Base-by-base conservation (phyloP, 2,888 invertebrate species). In the Metellina segmentata region DNA sequence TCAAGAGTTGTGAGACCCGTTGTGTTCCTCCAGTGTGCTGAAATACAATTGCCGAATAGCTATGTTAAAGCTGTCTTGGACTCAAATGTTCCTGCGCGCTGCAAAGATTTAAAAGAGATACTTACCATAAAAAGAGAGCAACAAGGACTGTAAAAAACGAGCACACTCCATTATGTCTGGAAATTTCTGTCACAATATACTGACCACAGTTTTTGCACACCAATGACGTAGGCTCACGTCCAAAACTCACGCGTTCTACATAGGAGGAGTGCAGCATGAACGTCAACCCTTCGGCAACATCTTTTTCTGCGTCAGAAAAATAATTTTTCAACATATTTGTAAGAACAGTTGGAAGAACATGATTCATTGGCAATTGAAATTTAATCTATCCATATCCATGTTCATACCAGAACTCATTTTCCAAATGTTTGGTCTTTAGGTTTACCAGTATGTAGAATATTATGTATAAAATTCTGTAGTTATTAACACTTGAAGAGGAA, bases 121-220 rank as follows among this genome's bases (percentile, higher is more conserved):
- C 88, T 85, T 81, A 91, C 91, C 91, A 91, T 11, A 89, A 69
- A 52, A 91, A 91, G 6, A 91, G 85, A 5, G 88, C 52, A 13
- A 91, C 88, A 48, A 91, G 72, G 5, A 88, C 88, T 6, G 91
- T 85, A 52, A 91, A 89, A 34, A 85, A 91, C 1, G 91, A 52
- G n/a, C 91, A 91, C 2, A 89, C 91, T 19, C 91, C 91, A 79
- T 91, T 91, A 16, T 91, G 91, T 11, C 88, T 19, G 48, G 91
- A 88, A 8, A 85, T 88, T 85, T 91, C 91, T 9, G 91, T 91
- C 7, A 88, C 83, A 19, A 91, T 70, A 20, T 74, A 81, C 19
- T 88, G 83, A 0, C 91, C 91, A n/a, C 91, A 91, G 51, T 91
- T 91, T 19, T 88, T 88, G 70, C 91, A 91, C 5, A 85, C 70